These are phyloP conservation scores for Tanytarsus gracilentus DNA, from an alignment of 2,888 invertebrate genomes.

Conservation along the genomic window DNA sequence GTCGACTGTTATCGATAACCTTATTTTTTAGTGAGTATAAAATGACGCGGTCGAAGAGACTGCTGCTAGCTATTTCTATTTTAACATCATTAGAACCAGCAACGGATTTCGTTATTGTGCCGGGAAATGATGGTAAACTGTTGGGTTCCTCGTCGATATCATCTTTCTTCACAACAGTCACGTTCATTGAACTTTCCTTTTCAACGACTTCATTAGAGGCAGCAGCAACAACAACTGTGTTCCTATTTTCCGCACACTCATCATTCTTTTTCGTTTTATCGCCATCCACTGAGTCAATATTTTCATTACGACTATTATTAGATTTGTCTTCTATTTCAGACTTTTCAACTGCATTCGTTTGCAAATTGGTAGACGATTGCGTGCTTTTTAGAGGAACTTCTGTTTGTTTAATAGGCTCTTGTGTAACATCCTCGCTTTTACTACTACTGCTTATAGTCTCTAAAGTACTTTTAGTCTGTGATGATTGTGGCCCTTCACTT, in stretches of 20 bases:
- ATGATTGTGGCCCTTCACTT: too few species aligned
- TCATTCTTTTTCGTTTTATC: neutral
- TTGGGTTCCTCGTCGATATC: neutral
- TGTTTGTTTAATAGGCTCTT: too few species aligned
- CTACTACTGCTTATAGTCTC: neutral
- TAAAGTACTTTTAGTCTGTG: neutral
- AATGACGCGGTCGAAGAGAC: slow-evolving; percentile 18
- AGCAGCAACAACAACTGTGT: too few species aligned
- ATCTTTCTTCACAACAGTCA: too few species aligned
- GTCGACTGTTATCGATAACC: slow-evolving; percentile 17
- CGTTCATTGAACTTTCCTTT: too few species aligned
- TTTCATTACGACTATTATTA: neutral
- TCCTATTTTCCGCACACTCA: neutral
- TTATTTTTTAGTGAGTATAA: slow-evolving; percentile 15
- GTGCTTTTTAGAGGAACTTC: neutral
- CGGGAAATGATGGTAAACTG: slow-evolving; percentile 2
- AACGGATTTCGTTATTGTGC: neutral
- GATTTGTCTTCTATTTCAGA: neutral
- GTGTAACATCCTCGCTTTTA: neutral
- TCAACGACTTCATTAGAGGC: too few species aligned
- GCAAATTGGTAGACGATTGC: neutral
- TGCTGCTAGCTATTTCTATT: slow-evolving; percentile 13
- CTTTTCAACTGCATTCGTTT: slow-evolving; percentile 4
- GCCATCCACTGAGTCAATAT: neutral
- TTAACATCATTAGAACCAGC: slow-evolving; percentile 1